phyloP scores from a whole-genome alignment of 1,140 invertebrate species.

The Pogonomyrmex californicus region DNA sequence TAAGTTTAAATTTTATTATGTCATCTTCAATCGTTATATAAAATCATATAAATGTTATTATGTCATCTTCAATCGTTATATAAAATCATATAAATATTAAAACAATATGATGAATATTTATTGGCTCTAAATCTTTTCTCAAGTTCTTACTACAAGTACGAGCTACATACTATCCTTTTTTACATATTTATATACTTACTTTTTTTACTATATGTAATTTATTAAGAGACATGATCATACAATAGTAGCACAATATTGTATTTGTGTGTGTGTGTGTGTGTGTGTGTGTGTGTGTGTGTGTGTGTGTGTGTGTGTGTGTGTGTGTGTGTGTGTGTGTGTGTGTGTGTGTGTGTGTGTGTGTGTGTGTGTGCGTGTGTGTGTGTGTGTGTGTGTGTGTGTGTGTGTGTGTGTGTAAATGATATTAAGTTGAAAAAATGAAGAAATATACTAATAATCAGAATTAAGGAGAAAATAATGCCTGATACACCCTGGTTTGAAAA shows the following conservation, averaged over 20 bases:
- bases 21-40: too few relatives aligned
- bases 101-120: too few relatives aligned
- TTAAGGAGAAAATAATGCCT: constrained; percentile 69
- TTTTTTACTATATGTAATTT: too few relatives aligned
- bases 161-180: too few relatives aligned
- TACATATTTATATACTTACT: too few relatives aligned
- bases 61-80: too few relatives aligned
- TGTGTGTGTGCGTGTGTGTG: background rate
- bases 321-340: background rate
- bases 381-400: background rate
- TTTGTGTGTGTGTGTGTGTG: background rate
- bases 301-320: background rate
- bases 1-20: too few relatives aligned
- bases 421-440: background rate
- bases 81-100: too few relatives aligned
- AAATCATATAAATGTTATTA: too few relatives aligned
- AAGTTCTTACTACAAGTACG: too few relatives aligned
- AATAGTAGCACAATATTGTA: background rate
- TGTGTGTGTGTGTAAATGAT: background rate
- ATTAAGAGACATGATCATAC: too few relatives aligned
- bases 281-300: background rate
- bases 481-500: constrained; percentile 84
- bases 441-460: constrained; percentile 6
- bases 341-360: background rate
- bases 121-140: too few relatives aligned